Percentiles rank a stretch among this genome's conserved stretches.
Conservation (phyloP, 2,888 invertebrate genomes). For the Timema podura region DNA sequence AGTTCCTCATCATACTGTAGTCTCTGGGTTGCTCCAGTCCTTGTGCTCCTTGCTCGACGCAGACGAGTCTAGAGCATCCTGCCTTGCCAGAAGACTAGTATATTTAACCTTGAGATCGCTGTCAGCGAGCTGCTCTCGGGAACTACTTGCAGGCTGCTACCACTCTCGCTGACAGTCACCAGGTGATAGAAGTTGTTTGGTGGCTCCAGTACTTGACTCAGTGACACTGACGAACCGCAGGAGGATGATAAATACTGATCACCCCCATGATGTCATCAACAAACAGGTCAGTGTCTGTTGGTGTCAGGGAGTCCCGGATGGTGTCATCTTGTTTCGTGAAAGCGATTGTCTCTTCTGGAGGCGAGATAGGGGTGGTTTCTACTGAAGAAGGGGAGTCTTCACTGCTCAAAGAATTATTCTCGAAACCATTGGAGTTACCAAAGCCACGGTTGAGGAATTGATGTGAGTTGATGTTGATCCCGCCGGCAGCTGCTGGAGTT, state of each 20-base stretch:
- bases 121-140: constrained; percentile 19
- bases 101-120: constrained; percentile 18
- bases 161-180: constrained; percentile 27
- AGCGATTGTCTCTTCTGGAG: constrained; percentile 4
- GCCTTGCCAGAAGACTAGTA: constrained; percentile 25
- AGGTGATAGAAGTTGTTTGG: constrained; percentile 28
- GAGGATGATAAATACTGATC: constrained; percentile 20
- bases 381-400: constrained; percentile 24
- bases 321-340: not conserved
- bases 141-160: constrained; percentile 25
- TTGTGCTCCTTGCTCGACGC: no score
- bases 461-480: not conserved
- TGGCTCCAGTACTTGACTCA: constrained; percentile 28
- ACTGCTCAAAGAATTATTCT: constrained; percentile 24
- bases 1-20: constrained; percentile 27
- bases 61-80: no score
- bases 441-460: constrained; percentile 25
- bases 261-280: constrained; percentile 5
- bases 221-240: constrained; percentile 29
- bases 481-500: constrained; percentile 38
- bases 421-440: constrained; percentile 19
- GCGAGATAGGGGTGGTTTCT: constrained; percentile 22
- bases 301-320: not conserved
- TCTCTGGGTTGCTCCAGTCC: constrained; percentile 28
- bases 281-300: not conserved